phyloP scores from a whole-genome alignment of 2,888 invertebrate species.

The Cenopis cana region DNA sequence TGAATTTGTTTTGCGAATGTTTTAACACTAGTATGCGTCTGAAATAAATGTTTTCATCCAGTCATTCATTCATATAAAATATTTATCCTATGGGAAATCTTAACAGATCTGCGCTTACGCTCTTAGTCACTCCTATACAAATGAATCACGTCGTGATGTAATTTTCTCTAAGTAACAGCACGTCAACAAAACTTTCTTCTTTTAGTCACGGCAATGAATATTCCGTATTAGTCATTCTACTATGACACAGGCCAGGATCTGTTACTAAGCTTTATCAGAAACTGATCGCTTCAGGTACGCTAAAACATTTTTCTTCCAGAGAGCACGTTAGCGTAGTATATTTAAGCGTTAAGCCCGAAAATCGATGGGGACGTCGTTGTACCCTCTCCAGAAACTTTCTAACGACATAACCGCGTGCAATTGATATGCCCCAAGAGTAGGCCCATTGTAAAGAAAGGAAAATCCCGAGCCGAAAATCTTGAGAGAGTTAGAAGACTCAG shows the following conservation, averaged over 20 bases:
- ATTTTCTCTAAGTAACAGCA: neutral
- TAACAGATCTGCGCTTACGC: too few species aligned
- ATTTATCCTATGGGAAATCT: conserved; percentile 40
- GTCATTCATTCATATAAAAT: neutral
- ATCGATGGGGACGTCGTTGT: conserved; percentile 73
- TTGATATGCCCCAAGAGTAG: conserved; percentile 85
- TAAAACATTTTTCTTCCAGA: conserved; percentile 31
- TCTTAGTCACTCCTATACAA: neutral
- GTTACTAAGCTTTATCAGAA: neutral
- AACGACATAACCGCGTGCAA: conserved; percentile 85
- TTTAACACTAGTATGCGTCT: too few species aligned
- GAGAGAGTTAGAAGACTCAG: conserved; percentile 76
- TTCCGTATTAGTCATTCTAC: conserved; percentile 9
- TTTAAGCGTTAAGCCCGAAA: conserved; percentile 70
- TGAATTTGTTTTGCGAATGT: neutral
- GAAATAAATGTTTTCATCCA: too few species aligned
- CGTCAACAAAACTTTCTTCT: neutral
- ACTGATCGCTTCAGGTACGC: conserved; percentile 24
- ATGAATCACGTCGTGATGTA: neutral
- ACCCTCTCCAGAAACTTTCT: conserved; percentile 78
- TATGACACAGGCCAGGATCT: neutral
- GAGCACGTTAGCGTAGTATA: conserved; percentile 44
- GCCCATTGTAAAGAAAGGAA: conserved; percentile 85
- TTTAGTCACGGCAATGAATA: neutral
- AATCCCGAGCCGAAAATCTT: conserved; percentile 85